Evolutionary conservation across 1,140 invertebrate genomes (phyloP), one percentile per base, ranked within the genome.

Genomic region (Heliconius hermathena): DNA sequence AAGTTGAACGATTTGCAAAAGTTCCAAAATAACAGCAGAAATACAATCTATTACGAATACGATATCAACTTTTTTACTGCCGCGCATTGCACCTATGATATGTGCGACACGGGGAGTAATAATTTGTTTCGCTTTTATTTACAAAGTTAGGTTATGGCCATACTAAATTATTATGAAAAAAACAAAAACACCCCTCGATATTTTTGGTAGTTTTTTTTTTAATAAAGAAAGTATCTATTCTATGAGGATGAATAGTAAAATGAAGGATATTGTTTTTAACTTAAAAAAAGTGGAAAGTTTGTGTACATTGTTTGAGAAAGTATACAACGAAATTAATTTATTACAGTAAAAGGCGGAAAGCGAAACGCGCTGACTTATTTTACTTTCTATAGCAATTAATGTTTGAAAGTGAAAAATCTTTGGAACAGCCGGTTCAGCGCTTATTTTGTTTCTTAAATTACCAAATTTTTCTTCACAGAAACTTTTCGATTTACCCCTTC

Each of bases 361-460:
- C 84, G 89, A 91, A 90, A 85, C 87, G 85, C 84, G 85, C 84
- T 89, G 90, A 89, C 91, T 92, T 92, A 92, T 92, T 93, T 91
- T 89, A 89, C 89, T 93, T 92, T 90, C 87, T 81, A 83, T 89
- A 88, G 85, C 91, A 94, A 94, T 94, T 94, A 93, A 92, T 82
- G 91, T 89, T 84, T 89, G 91, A 91, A 90, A 94, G 92, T 94
- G 93, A 94, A 94, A 94, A 94, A 94, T 94, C 90, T 92, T 89
- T 85, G 81, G 74, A 89, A 85, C 88, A 79, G 83, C 85, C 81
- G 86, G 84, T 86, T 90, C 87, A 85, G 81, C 86, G 85, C 86
- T 91, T 90, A 90, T 90, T 90, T 87, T 84, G 80, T 89, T 93
- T 92, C 88, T 89, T 90, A 88, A 91, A 92, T 91, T 92, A 89